Conservation (phyloP, 2,888 invertebrate species). For the Eledona agricola region DNA sequence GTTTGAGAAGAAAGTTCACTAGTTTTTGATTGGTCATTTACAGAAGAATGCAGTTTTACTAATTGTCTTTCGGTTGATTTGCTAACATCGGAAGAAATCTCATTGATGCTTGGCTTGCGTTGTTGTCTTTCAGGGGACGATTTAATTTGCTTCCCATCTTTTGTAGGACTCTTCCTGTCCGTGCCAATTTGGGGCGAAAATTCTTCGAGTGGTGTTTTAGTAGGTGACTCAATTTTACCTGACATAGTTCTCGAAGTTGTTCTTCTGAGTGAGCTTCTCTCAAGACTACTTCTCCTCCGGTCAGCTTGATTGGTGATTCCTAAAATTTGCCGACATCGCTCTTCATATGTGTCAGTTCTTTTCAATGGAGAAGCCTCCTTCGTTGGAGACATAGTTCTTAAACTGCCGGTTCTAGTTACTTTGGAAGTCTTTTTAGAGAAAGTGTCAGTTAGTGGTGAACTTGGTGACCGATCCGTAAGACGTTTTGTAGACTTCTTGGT, state of each 20-base stretch:
- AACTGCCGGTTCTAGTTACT: conserved; percentile 26
- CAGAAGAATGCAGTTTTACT: too few relatives aligned
- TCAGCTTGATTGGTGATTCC: conserved; percentile 66
- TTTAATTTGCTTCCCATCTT: conserved; percentile 22
- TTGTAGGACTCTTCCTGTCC: conserved; percentile 18
- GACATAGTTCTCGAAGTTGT: conserved; percentile 1
- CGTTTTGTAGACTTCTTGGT: conserved; percentile 49
- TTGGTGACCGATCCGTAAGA: conserved; percentile 54
- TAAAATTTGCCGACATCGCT: conserved; percentile 74
- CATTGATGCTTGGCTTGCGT: too few relatives aligned
- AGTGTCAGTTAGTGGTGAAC: conserved; percentile 49
- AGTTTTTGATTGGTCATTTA: too few relatives aligned
- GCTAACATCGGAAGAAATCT: too few relatives aligned
- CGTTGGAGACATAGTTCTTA: conserved; percentile 34
- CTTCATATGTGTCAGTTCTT: conserved; percentile 77
- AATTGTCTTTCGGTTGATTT: too few relatives aligned
- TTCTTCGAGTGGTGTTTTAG: conserved; percentile 6
- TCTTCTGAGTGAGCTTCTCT: conserved; percentile 25
- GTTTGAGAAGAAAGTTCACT: conserved; percentile 3
- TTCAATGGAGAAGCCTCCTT: conserved; percentile 58
- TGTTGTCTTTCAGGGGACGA: conserved; percentile 5
- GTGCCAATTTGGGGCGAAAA: too few relatives aligned
- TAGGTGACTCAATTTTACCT: too few relatives aligned
- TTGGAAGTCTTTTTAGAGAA: conserved; percentile 23
- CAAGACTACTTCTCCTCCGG: conserved; percentile 43